Evolutionary conservation across 1,140 invertebrate species (phyloP).

Genomic region (Pogonognathellus flavescens): DNA sequence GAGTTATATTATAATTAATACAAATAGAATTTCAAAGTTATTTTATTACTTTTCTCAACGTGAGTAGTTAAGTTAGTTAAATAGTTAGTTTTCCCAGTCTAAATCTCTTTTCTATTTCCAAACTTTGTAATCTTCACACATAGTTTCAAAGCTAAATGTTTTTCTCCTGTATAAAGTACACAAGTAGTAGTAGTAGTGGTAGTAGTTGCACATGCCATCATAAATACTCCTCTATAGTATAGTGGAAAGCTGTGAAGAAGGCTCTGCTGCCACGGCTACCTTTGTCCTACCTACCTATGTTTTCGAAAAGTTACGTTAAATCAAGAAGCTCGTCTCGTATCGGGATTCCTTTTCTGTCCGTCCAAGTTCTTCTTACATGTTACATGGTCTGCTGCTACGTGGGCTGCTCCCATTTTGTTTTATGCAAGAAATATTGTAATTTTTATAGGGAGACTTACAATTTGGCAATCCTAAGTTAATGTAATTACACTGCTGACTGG

Average conservation of each 20-base stretch:
- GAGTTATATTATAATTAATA: constrained; percentile 42
- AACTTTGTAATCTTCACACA: constrained; percentile 39
- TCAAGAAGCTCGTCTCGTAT: constrained; percentile 21
- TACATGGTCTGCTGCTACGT: not conserved
- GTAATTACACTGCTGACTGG: constrained; percentile 47
- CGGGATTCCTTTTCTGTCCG: not conserved
- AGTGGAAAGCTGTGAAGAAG: too few species aligned
- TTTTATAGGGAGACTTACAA: constrained; percentile 50
- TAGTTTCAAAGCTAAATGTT: constrained; percentile 10
- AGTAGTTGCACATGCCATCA: not conserved
- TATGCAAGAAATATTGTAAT: constrained; percentile 50
- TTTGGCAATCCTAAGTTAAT: constrained; percentile 50
- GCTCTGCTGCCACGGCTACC: too few species aligned
- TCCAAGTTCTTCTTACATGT: not conserved
- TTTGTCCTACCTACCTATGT: not conserved
- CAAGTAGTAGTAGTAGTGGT: not conserved
- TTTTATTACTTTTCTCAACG: constrained; percentile 23
- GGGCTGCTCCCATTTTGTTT: constrained; percentile 38
- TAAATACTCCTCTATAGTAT: not conserved
- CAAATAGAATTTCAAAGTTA: constrained; percentile 40
- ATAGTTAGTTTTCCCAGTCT: constrained; percentile 18
- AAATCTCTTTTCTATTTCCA: not conserved
- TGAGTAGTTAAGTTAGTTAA: constrained; percentile 21
- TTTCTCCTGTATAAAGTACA: not conserved
- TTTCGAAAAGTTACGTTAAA: constrained; percentile 39